Percentiles rank a stretch among this genome's conserved stretches.
Conservation (phyloP, 1,140 invertebrate genomes). For the Brachionus calyciflorus region DNA sequence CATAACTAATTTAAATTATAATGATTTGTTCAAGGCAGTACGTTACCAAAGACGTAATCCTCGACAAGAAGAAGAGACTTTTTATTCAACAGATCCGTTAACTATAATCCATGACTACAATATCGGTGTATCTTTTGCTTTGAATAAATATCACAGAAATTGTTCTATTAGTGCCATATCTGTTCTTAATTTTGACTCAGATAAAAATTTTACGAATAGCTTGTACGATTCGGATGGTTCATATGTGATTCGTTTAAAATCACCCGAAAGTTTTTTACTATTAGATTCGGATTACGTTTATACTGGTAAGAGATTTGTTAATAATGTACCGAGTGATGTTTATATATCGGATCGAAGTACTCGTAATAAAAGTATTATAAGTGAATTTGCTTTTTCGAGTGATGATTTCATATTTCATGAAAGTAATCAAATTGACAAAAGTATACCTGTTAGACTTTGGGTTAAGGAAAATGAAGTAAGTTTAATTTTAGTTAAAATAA, state of each 20-base stretch:
- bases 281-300: conserved; percentile 31
- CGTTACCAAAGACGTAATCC: conserved; percentile 4
- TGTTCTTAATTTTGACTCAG: conserved; percentile 1
- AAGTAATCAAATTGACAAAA: not conserved
- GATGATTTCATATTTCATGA: not conserved
- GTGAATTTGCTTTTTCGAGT: conserved; percentile 12
- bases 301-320: conserved; percentile 20
- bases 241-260: conserved; percentile 27
- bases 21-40: not conserved
- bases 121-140: conserved; percentile 21
- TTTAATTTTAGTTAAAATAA: not conserved
- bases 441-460: conserved; percentile 28
- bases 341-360: conserved; percentile 25
- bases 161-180: conserved; percentile 31
- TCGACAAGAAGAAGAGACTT: not conserved
- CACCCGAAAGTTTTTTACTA: conserved; percentile 29
- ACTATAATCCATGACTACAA: conserved; percentile 20
- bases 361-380: not conserved
- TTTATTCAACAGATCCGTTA: conserved; percentile 5
- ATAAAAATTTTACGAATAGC: not conserved
- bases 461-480: conserved; percentile 6
- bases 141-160: not conserved
- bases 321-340: conserved; percentile 25
- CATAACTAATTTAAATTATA: not conserved
- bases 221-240: conserved; percentile 10